phyloP scores from a whole-genome alignment of 1,140 invertebrate genomes.

The Lamellibrachia luymesi region DNA sequence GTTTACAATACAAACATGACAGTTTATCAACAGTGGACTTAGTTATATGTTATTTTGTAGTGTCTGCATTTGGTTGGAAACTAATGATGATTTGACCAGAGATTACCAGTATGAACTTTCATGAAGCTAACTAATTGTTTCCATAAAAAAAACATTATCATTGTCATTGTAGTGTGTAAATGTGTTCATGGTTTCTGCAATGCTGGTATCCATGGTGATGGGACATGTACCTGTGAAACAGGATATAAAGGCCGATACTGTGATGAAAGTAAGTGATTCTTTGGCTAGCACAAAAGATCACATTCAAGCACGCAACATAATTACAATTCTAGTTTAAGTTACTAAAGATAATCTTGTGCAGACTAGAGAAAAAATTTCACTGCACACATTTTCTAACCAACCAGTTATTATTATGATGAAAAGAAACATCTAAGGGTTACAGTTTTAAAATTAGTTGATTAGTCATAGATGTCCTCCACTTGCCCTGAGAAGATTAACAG shows the following conservation, averaged over 20 bases:
- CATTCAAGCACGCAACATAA: background rate
- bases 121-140: too few relatives aligned
- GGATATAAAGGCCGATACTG: slow-evolving; percentile 36
- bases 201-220: background rate
- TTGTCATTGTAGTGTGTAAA: background rate
- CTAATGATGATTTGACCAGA: too few relatives aligned
- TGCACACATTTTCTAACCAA: background rate
- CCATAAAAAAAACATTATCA: background rate
- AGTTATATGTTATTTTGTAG: too few relatives aligned
- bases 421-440: too few relatives aligned
- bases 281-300: background rate
- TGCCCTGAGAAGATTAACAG: too few relatives aligned
- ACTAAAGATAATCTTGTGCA: background rate
- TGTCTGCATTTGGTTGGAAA: too few relatives aligned
- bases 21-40: too few relatives aligned
- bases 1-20: too few relatives aligned
- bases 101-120: too few relatives aligned
- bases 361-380: background rate
- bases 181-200: slow-evolving; percentile 16
- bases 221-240: slow-evolving; percentile 29
- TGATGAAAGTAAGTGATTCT: slow-evolving; percentile 33
- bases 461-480: too few relatives aligned
- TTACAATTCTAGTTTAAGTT: background rate
- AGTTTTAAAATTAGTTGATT: background rate
- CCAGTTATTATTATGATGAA: background rate